Base-by-base conservation (phyloP, 2,797 vertebrate species). In the Dromococcyx pavoninus region DNA sequence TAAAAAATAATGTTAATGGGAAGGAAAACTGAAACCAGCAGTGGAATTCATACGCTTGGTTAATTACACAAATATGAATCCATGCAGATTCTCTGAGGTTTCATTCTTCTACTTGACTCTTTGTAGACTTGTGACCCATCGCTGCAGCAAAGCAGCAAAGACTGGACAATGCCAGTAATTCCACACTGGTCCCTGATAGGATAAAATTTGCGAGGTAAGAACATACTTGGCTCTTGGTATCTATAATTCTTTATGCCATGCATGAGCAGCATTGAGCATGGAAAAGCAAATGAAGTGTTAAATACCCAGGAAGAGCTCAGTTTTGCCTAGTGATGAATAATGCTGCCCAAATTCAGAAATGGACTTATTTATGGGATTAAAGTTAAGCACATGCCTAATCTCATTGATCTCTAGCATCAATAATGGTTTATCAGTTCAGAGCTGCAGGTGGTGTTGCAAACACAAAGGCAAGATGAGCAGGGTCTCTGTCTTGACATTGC, bases 331-430 rank as follows among this genome's bases (percentile, higher is more conserved):
- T 83, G 88, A 91, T 88, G 88, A 88, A 75, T 77, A 91, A 81
- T 72, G 84, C 66, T 89, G 88, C 71, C 72, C 37, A 67, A 61
- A 89, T 87, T 91, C 71, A 92, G 81, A 89, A 93, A 92, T 67
- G 65, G 74, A 91, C 80, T 95, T 96, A 93, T 94, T 93, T 90
- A 96, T 88, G 81, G 73, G 88, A 91, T 93, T 95, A 92, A 95
- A 95, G 91, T 95, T 93, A 93, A 96, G 94, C 93, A 92, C 78
- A 69, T 71, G 81, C 93, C 95, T 97, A 95, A 95, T 95, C 84
- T 95, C 78, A 88, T 94, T 93, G 92, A 95, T 96, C 81, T 91
- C 72, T 30, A 53, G 44, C 77, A 91, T 94, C 93, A 91, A 85
- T 94, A 94, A 81, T 7, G 70, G 91, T 91, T 94, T 91, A 92